Evolutionary conservation across 2,113 vertebrate genomes (phyloP), one percentile per base, ranked within the genome.

Genomic region (Mus pahari): DNA sequence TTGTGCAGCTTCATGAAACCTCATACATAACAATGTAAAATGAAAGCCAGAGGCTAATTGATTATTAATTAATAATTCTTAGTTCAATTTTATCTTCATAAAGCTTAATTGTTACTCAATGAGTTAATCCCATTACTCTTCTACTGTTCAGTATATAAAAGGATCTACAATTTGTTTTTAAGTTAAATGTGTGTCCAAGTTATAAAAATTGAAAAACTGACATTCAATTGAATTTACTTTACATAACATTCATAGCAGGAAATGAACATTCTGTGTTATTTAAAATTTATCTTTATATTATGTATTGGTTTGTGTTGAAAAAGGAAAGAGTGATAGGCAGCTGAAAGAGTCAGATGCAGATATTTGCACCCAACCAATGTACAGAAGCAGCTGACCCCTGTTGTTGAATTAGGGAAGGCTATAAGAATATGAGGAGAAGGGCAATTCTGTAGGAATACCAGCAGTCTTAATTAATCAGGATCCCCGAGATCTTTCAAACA

Each of bases 31-130:
- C 33, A 83, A 33, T 73, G 2, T 36, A 2, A 2, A 92, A 2
- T 93, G 19, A 96, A 94, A 86, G 8, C 0, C 45, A 89, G 6
- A 62, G 22, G 20, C 5, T 9, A 62, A 68, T 39, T 94, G 58
- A 60, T 93, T 90, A 90, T 79, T 9, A 90, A 89, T 60, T 82
- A 89, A 53, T 82, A 60, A 58, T 92, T 84, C 5, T 70, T 71
- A 70, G 33, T 68, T 3, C 31, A 33, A 83, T 93, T 90, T 93
- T 89, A 73, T 58, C 39, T 94, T 55, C 83, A 93, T 48, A 94
- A 71, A 94, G 89, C 7, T 78, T 92, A 95, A 93, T 91, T 97
- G 11, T 84, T 88, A 22, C 68, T 86, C 70, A 87, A 7, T 90
- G n/a, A 94, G 26, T 89, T 93, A 87, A 97, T 82, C 82, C 55